Evolutionary conservation across 2,888 invertebrate species (phyloP).

Genomic region (Abrostola tripartita): DNA sequence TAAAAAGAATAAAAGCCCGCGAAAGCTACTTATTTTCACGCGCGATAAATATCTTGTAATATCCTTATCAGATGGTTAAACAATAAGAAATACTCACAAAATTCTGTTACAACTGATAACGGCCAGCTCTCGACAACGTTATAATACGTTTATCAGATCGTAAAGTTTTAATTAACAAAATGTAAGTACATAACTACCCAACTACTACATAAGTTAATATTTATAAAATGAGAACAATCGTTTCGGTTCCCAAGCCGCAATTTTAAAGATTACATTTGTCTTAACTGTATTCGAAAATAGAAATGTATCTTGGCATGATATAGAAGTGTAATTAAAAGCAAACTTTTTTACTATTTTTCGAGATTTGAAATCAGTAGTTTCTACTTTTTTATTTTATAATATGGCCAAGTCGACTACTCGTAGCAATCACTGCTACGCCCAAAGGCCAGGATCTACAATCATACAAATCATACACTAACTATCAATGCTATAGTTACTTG

Average conservation of each 20-base stretch:
- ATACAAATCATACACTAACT: too few species aligned
- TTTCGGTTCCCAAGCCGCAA: slow-evolving; percentile 42
- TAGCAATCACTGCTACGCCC: too few species aligned
- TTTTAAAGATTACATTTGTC: slow-evolving; percentile 27
- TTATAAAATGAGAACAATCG: slow-evolving; percentile 33
- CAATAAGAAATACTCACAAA: slow-evolving; percentile 43
- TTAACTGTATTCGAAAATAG: slow-evolving; percentile 20
- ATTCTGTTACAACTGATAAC: slow-evolving; percentile 35
- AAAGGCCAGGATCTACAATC: too few species aligned
- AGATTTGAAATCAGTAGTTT: too few species aligned
- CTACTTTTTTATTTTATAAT: too few species aligned
- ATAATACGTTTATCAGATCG: slow-evolving; percentile 51
- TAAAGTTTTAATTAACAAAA: slow-evolving; percentile 52
- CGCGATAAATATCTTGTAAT: slow-evolving; percentile 38
- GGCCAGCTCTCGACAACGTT: slow-evolving; percentile 48
- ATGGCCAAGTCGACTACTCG: too few species aligned
- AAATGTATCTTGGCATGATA: slow-evolving; percentile 30
- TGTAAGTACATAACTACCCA: slow-evolving; percentile 29
- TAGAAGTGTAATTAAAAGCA: neutral
- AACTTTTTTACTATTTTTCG: too few species aligned
- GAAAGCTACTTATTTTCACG: slow-evolving; percentile 31
- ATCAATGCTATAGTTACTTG: too few species aligned
- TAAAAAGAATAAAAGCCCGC: slow-evolving; percentile 8
- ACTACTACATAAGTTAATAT: slow-evolving; percentile 19
- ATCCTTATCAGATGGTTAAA: slow-evolving; percentile 49